Evolutionary conservation across 2,888 invertebrate genomes (phyloP), one percentile per base, ranked within the genome.

Genomic region (Dynastes grantii): DNA sequence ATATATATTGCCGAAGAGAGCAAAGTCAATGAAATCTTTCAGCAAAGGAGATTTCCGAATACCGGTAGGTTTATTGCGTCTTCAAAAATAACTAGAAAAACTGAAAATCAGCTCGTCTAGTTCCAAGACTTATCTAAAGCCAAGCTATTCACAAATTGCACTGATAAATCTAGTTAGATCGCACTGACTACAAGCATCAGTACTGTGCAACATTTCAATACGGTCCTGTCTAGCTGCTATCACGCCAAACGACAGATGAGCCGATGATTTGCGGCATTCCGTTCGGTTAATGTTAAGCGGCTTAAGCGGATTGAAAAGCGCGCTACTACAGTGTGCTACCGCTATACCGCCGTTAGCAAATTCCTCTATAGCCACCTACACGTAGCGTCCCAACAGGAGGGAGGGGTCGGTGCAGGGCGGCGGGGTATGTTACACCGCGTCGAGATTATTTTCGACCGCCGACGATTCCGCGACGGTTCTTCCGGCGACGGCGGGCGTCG

Each of bases 241-340:
- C 22, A 27, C 73, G 40, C 61, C 37, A 61, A 55, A 73, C 55
- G 73, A 73, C 58, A 73, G 73, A 73, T 73, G 73, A 73, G 73
- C 61, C 40, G 73, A 70, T 58, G 73, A 73, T 73, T 73, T 73
- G 73, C 73, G 58, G 73, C 73, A 61, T 73, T 73, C 40, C 73
- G 73, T 73, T 73, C 73, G 73, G 37, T 73, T 85, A 86, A 85
- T 86, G 86, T 83, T 87, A 87, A 87, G 87, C 87, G 79, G 87
- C 87, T 88, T 87, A 87, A 67, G 49, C 58, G 58, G 45, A 73
- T 73, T 61, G 73, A 70, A 53, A 82, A 82, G 83, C 81, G 81
- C 81, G 81, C 80, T 78, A 75, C 37, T 29, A 9, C 55, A 58
- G 13, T 16, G 22, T 32, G 8, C 49, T 9, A 13, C 32, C 37